Conservation (phyloP, 2,113 vertebrate species). For the Dipodomys ordii region DNA sequence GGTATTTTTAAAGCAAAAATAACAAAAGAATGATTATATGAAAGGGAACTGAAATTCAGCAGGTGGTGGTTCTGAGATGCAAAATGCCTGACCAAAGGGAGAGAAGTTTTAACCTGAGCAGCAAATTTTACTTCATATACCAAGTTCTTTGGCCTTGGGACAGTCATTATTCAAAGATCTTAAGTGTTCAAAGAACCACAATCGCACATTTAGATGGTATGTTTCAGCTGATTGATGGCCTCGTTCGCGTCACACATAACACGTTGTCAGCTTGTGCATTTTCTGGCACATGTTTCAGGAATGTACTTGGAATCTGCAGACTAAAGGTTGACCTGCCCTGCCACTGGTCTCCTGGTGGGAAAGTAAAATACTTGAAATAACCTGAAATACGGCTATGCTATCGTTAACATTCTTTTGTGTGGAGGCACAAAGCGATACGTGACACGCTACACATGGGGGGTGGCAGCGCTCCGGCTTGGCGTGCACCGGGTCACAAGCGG, state of each 20-base stretch:
- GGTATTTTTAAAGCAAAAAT: not conserved
- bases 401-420: slow-evolving; percentile 79
- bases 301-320: slow-evolving; percentile 92
- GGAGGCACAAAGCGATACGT: slow-evolving; percentile 90
- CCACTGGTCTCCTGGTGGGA: slow-evolving; percentile 89
- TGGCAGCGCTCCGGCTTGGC: no score
- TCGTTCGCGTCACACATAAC: slow-evolving; percentile 91
- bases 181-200: slow-evolving; percentile 90
- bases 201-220: slow-evolving; percentile 49
- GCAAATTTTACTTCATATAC: not conserved
- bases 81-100: not conserved
- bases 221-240: slow-evolving; percentile 80
- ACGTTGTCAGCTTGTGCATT: slow-evolving; percentile 93
- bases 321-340: slow-evolving; percentile 91
- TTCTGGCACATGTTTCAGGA: slow-evolving; percentile 92
- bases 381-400: slow-evolving; percentile 87
- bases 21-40: not conserved
- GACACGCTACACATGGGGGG: slow-evolving; percentile 86
- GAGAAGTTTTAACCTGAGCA: not conserved
- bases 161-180: slow-evolving; percentile 90
- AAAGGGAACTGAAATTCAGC: not conserved
- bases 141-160: slow-evolving; percentile 89
- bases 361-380: slow-evolving; percentile 89
- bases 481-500: no score
- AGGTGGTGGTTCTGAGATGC: not conserved